Evolutionary conservation across 2,113 vertebrate genomes (phyloP).

Genomic region (Notechis scutatus): DNA sequence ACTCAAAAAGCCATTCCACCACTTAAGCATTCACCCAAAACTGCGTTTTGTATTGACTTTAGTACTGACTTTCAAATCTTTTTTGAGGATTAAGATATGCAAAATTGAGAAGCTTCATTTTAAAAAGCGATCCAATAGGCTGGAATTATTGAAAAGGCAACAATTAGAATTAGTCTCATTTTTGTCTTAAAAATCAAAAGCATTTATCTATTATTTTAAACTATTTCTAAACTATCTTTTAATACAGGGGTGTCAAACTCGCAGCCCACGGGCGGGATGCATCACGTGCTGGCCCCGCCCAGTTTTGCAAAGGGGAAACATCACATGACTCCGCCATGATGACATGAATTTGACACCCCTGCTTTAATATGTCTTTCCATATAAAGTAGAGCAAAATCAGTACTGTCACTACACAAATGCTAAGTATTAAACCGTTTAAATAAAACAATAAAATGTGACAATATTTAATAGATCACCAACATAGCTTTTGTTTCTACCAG

Average conservation of each 20-base stretch:
- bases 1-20: fast-evolving
- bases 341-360: no score
- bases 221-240: not conserved
- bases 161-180: not conserved
- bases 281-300: no score
- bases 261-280: no score
- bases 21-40: not conserved
- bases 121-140: not conserved
- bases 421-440: not conserved
- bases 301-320: no score
- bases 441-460: not conserved
- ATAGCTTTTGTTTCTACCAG: not conserved
- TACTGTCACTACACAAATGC: not conserved
- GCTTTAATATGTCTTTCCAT: not conserved
- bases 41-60: not conserved
- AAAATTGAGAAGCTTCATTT: not conserved
- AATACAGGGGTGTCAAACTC: not conserved
- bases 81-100: not conserved
- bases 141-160: not conserved
- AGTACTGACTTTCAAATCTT: constrained; percentile 9
- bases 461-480: not conserved
- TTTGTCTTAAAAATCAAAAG: not conserved
- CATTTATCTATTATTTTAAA: not conserved
- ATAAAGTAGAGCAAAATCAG: not conserved
- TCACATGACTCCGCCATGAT: no score